phyloP scores from a whole-genome alignment of 2,797 vertebrate genomes.

The Pempheris klunzingeri region DNA sequence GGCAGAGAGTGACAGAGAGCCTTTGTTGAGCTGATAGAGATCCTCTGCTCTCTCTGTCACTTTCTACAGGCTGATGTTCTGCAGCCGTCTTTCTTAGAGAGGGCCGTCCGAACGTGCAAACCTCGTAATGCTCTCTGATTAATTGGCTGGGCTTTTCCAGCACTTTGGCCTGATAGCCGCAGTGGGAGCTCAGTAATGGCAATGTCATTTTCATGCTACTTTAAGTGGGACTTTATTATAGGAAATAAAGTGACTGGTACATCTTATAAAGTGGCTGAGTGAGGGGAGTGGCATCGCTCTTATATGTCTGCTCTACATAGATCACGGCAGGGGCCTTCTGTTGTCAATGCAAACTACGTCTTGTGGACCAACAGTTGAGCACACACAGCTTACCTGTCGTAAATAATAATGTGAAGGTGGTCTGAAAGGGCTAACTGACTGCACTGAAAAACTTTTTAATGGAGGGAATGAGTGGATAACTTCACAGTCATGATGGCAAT shows the following conservation, averaged over 20 bases:
- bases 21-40: constrained; percentile 18
- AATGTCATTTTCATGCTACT: constrained; percentile 77
- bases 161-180: constrained; percentile 73
- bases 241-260: constrained; percentile 70
- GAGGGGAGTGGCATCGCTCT: constrained; percentile 52
- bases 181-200: constrained; percentile 70
- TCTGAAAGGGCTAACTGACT: constrained; percentile 35
- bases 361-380: constrained; percentile 8
- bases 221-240: constrained; percentile 79
- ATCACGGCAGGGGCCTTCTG: constrained; percentile 20
- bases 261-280: constrained; percentile 59
- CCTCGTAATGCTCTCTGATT: constrained; percentile 71
- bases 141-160: constrained; percentile 69
- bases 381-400: constrained; percentile 3
- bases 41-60: constrained; percentile 28
- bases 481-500: constrained; percentile 1
- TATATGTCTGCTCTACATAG: constrained; percentile 35
- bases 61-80: constrained; percentile 20
- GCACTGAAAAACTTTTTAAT: constrained; percentile 28
- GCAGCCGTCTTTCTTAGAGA: constrained; percentile 36
- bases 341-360: constrained; percentile 36
- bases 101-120: constrained; percentile 52
- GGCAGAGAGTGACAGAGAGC: constrained; percentile 16
- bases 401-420: constrained; percentile 29
- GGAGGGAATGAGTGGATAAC: constrained; percentile 17